These are phyloP conservation scores for Mobula birostris DNA, from an alignment of 2,113 vertebrate genomes.

Conservation along the genomic window DNA sequence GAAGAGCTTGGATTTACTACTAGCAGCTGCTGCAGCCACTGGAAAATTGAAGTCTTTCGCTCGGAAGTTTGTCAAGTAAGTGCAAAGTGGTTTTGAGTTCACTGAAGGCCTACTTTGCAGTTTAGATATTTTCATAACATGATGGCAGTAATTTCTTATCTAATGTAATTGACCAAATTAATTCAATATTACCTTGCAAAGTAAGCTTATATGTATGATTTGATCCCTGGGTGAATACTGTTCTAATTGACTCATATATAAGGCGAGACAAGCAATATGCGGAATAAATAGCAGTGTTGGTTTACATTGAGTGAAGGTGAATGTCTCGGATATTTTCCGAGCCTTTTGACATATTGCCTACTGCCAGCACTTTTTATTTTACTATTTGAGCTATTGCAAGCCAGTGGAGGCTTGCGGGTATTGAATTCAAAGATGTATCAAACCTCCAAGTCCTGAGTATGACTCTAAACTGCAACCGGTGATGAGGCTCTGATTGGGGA, in stretches of 20 bases:
- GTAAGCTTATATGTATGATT: neutral
- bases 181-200: neutral
- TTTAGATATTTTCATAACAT: neutral
- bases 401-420: neutral
- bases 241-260: neutral
- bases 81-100: neutral
- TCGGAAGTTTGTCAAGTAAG: constrained; percentile 93
- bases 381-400: neutral
- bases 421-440: neutral
- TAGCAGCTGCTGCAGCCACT: constrained; percentile 87
- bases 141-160: neutral
- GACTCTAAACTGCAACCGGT: too few species aligned
- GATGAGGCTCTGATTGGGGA: too few species aligned
- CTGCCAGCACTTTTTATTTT: neutral
- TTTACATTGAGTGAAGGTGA: neutral
- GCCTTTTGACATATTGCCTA: neutral
- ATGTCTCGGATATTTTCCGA: neutral
- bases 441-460: neutral
- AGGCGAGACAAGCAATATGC: neutral
- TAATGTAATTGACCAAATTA: neutral
- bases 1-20: constrained; percentile 84
- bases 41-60: constrained; percentile 95
- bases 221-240: neutral
- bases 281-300: neutral
- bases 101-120: neutral